phyloP scores from a whole-genome alignment of 2,888 invertebrate species.

The Apantesis nais region DNA sequence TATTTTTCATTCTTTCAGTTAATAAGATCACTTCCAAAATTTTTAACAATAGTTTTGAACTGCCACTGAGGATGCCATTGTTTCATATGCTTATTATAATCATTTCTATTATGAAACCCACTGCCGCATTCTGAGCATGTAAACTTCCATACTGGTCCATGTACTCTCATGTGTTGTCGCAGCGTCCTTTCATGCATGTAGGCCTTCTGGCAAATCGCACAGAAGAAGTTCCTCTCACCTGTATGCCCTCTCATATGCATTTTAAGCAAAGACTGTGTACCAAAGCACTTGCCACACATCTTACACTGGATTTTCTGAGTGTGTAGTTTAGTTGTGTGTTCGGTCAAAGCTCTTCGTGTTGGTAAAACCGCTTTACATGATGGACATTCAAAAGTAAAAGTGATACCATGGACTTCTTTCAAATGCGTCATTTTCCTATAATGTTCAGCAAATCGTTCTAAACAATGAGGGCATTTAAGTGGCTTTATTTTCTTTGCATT shows the following conservation, averaged over 20 bases:
- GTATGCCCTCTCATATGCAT: constrained; percentile 76
- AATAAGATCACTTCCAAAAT: constrained; percentile 56
- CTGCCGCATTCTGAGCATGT: constrained; percentile 72
- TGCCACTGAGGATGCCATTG: constrained; percentile 79
- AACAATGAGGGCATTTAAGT: constrained; percentile 77
- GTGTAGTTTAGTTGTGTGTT: constrained; percentile 76
- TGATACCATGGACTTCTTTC: constrained; percentile 73
- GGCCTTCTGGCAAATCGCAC: constrained; percentile 72
- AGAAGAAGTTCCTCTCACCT: constrained; percentile 76
- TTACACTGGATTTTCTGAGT: constrained; percentile 77
- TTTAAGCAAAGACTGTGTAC: constrained; percentile 70
- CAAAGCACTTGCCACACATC: constrained; percentile 76
- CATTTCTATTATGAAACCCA: constrained; percentile 71
- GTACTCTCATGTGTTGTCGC: constrained; percentile 75
- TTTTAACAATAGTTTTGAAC: constrained; percentile 67
- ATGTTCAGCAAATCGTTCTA: constrained; percentile 77
- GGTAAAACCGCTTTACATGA: constrained; percentile 69
- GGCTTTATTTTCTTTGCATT: constrained; percentile 74
- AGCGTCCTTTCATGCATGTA: constrained; percentile 78
- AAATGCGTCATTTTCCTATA: constrained; percentile 79
- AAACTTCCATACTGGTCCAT: constrained; percentile 70
- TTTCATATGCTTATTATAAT: constrained; percentile 74
- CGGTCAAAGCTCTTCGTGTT: constrained; percentile 73
- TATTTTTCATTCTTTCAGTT: background rate
- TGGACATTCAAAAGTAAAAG: constrained; percentile 74